Evolutionary conservation across 2,113 vertebrate genomes (phyloP), one percentile per base, ranked within the genome.

Genomic region (Nerophis lumbriciformis): DNA sequence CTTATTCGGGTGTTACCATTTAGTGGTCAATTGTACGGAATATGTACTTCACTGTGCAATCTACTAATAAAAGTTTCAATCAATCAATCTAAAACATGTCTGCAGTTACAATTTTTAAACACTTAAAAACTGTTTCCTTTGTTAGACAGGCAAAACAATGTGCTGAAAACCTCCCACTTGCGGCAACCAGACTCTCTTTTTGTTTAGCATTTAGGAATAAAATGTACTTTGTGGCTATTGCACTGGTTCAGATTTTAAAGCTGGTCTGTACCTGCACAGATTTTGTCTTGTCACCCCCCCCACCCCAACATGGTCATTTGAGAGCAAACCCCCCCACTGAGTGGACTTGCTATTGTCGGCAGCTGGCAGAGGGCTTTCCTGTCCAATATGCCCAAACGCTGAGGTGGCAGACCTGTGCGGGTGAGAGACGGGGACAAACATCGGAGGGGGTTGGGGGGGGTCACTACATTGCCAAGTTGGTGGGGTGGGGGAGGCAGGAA

Each of bases 341-440:
- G 76, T 53, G 53, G 59, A 72, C 71, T 69, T 87, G 85, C 87
- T 88, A 59, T 87, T 86, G 81, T 77, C 81, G 78, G 83, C 82
- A 82, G 83, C 79, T 82, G 82, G 76, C 66, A 65, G 76, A 79
- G 82, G 82, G 79, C 72, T 86, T 87, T 86, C 85, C 87, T 83
- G 81, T 85, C 83, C 78, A 85, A 85, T 86, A 78, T 83, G 82
- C 59, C 73, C 82, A 86, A 88, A 83, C 38, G 82, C 87, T 87
- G 87, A 88, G 82, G 73, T 82, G 71, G 85, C 87, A 88, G 71
- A 87, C 85, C 69, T 83, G 80, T 45, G 65, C 19, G 11, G 39
- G 16, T 49, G 28, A 48, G 44, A 57, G 38, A 53, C 68, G 56
- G 37, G 55, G 37, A 64, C 36, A 69, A 56, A 66, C 69, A 78